phyloP scores from a whole-genome alignment of 2,888 invertebrate genomes.

The Lasius platythorax region DNA sequence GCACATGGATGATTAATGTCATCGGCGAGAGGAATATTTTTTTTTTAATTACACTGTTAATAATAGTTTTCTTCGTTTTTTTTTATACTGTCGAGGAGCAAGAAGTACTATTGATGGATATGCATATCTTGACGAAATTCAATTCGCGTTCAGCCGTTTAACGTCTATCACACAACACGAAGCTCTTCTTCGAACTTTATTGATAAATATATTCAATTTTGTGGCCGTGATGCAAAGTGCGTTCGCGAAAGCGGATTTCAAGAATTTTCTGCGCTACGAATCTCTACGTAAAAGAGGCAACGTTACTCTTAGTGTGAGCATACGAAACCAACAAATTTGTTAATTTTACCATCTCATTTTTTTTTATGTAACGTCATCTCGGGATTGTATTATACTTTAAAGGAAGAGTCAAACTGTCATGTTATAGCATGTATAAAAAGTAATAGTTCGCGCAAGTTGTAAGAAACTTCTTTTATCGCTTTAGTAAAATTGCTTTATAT shows the following conservation, averaged over 20 bases:
- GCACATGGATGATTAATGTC: too few relatives aligned
- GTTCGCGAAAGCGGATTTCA: neutral
- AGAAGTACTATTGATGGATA: constrained; percentile 42
- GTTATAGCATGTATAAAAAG: neutral
- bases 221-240: neutral
- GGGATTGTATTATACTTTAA: neutral
- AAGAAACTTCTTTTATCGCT: neutral
- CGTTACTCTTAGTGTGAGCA: neutral
- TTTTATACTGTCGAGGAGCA: neutral
- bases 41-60: constrained; percentile 2
- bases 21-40: neutral
- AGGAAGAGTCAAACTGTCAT: neutral
- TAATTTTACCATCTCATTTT: neutral
- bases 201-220: constrained; percentile 31
- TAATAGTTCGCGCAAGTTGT: neutral
- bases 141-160: constrained; percentile 59
- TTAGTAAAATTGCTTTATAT: neutral
- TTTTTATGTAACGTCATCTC: neutral
- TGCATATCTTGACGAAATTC: constrained; percentile 70
- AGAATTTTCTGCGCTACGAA: constrained; percentile 9
- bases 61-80: neutral
- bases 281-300: neutral
- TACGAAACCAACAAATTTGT: neutral
- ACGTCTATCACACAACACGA: constrained; percentile 11
- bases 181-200: neutral